phyloP scores from a whole-genome alignment of 2,113 vertebrate species.

The Solea solea region DNA sequence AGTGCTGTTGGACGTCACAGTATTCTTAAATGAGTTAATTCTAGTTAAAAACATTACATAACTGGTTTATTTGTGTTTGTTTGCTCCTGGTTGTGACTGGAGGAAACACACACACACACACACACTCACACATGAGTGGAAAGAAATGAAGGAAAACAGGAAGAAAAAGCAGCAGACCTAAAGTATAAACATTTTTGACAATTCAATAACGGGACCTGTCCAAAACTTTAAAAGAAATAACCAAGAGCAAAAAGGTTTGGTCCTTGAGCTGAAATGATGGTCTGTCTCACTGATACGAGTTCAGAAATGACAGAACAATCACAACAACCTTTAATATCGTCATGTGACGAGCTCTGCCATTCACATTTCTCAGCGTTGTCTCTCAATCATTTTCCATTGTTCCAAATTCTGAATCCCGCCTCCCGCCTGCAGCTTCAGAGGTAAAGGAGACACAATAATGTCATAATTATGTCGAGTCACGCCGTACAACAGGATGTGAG shows the following conservation, averaged over 20 bases:
- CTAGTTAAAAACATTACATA: slow-evolving; percentile 30
- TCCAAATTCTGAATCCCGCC: background rate
- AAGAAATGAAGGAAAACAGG: too few species aligned
- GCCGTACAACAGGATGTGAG: slow-evolving; percentile 28
- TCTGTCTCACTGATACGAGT: background rate
- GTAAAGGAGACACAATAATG: slow-evolving; percentile 7
- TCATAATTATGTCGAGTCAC: slow-evolving; percentile 43
- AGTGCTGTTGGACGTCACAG: slow-evolving; percentile 9
- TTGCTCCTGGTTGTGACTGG: too few species aligned
- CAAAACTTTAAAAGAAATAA: too few species aligned
- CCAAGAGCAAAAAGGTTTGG: too few species aligned
- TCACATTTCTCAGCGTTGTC: background rate
- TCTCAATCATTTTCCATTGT: background rate
- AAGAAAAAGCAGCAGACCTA: too few species aligned
- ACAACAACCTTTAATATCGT: slow-evolving; percentile 4
- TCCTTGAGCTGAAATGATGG: background rate
- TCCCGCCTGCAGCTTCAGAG: background rate
- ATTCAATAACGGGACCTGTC: too few species aligned
- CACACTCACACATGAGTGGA: too few species aligned
- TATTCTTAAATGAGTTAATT: slow-evolving; percentile 27
- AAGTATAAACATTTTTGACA: too few species aligned
- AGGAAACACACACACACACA: too few species aligned
- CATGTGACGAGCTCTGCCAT: background rate
- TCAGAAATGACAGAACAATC: background rate
- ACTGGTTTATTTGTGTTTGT: too few species aligned